A percentile compares a stretch with the other conserved stretches of the same genome.
These are phyloP conservation scores for Cheirogaleus major DNA, from an alignment of 2,797 vertebrate genomes.

Conservation along the genomic window DNA sequence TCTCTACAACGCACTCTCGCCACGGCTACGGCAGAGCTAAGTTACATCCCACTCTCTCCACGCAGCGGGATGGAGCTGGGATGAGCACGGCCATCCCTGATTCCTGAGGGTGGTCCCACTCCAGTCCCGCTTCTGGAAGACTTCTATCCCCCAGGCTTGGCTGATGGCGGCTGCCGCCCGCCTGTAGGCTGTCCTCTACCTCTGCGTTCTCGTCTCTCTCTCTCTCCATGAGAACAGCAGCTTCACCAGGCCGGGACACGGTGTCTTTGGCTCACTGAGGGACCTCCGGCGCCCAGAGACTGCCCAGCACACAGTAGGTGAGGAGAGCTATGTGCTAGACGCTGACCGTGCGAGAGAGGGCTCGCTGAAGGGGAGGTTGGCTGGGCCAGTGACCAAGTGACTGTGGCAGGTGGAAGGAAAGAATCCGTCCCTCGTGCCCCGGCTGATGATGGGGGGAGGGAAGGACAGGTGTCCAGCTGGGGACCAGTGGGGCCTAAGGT, in stretches of 20 bases:
- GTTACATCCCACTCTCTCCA: neutral
- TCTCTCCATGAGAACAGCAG: neutral
- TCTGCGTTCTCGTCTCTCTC: neutral
- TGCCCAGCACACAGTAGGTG: rapidly evolving
- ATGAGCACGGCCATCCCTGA: rapidly evolving
- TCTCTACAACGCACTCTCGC: rapidly evolving
- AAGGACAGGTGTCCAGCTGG: neutral
- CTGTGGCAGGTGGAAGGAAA: neutral
- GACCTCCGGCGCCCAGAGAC: neutral
- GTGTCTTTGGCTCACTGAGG: rapidly evolving
- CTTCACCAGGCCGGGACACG: rapidly evolving
- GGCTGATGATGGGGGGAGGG: neutral
- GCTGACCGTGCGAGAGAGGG: rapidly evolving
- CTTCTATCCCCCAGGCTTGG: neutral
- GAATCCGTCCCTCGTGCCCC: rapidly evolving
- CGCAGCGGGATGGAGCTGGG: rapidly evolving
- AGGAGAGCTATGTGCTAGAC: rapidly evolving
- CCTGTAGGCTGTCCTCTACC: neutral
- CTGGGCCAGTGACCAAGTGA: neutral
- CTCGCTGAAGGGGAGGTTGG: neutral
- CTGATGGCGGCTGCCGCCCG: neutral
- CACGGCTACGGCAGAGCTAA: neutral
- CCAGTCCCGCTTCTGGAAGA: neutral
- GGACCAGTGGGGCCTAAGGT: neutral
- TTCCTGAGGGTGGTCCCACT: neutral